These are phyloP conservation scores for Teinopalpus imperialis DNA, from an alignment of 2,888 invertebrate species.

Conservation along the genomic window DNA sequence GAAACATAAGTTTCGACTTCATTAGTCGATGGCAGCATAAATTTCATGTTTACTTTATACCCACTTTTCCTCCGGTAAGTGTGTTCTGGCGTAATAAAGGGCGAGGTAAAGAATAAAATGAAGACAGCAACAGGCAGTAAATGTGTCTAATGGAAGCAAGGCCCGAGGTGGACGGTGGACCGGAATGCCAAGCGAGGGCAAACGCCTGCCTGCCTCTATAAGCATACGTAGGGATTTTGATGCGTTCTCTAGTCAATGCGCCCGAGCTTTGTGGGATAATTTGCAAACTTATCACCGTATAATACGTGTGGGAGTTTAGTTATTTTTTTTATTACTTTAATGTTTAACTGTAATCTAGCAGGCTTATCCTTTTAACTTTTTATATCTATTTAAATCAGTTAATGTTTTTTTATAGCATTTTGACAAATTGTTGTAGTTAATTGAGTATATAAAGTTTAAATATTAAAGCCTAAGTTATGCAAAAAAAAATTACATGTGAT, in stretches of 20 bases:
- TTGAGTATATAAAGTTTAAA: too few species aligned
- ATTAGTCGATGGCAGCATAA: not conserved
- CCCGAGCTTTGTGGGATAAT: constrained; percentile 21
- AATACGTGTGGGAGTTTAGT: too few species aligned
- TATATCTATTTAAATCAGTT: too few species aligned
- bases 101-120: constrained; percentile 34
- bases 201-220: constrained; percentile 28
- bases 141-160: constrained; percentile 37
- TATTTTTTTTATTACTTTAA: too few species aligned
- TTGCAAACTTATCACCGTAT: too few species aligned
- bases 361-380: too few species aligned
- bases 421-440: too few species aligned
- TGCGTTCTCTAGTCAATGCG: constrained; percentile 22
- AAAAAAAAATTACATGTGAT: too few species aligned
- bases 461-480: too few species aligned
- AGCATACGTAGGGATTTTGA: constrained; percentile 26
- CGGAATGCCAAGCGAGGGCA: constrained; percentile 33
- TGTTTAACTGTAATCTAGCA: too few species aligned
- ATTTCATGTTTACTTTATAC: constrained; percentile 12
- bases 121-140: constrained; percentile 36
- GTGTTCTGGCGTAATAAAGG: constrained; percentile 24
- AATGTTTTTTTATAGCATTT: too few species aligned
- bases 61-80: constrained; percentile 11
- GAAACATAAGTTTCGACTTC: not conserved
- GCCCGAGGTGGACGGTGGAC: constrained; percentile 30